These are phyloP conservation scores for Typhlichthys subterraneus DNA, from an alignment of 2,797 vertebrate species.

Conservation along the genomic window DNA sequence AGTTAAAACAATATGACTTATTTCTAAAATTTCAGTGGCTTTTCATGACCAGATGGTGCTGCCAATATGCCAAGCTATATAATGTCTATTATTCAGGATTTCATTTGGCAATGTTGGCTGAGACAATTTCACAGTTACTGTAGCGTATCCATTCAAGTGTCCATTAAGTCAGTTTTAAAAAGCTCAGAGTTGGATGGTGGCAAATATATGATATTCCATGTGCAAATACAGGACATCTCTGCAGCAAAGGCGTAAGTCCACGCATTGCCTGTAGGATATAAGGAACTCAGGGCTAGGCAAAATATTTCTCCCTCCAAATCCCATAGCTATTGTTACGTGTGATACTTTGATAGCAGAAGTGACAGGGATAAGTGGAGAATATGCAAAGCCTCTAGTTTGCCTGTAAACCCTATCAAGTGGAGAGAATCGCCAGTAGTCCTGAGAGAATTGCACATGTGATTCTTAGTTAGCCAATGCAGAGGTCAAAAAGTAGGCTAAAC, in stretches of 20 bases:
- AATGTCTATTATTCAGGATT: not conserved
- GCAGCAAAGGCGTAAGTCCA: not conserved
- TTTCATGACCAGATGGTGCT: not conserved
- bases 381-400: conserved; percentile 44
- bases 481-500: conserved; percentile 31
- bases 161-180: too few relatives aligned
- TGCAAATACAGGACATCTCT: too few relatives aligned
- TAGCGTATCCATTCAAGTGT: too few relatives aligned
- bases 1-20: too few relatives aligned
- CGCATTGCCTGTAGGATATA: conserved; percentile 17
- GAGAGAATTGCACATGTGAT: conserved; percentile 48
- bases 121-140: too few relatives aligned
- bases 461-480: conserved; percentile 35
- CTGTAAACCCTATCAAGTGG: conserved; percentile 61
- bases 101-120: not conserved
- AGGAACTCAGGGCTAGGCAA: conserved; percentile 6
- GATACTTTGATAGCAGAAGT: conserved; percentile 50
- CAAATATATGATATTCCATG: too few relatives aligned
- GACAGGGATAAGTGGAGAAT: conserved; percentile 46
- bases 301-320: conserved; percentile 20
- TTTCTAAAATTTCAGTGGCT: not conserved
- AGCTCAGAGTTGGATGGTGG: too few relatives aligned
- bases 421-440: conserved; percentile 47
- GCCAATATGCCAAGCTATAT: not conserved
- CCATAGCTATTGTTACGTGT: conserved; percentile 30